Evolutionary conservation across 2,797 vertebrate genomes (phyloP).

Genomic region (Spinus pinus): DNA sequence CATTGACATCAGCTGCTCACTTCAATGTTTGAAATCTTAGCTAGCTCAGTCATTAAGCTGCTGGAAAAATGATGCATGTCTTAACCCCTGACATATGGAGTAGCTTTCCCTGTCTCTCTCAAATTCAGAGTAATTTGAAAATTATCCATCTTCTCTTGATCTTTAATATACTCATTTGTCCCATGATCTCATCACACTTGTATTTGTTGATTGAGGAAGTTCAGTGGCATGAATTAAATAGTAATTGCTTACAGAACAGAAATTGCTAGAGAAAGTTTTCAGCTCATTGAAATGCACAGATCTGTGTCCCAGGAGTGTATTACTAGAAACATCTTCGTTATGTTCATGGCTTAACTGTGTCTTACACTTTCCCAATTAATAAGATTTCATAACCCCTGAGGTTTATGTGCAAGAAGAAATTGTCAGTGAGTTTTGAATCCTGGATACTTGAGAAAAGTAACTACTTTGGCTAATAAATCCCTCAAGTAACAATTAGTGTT

Average conservation of each 20-base stretch:
- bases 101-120: conserved; percentile 48
- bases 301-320: conserved; percentile 32
- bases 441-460: conserved; percentile 16
- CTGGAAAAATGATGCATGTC: conserved; percentile 51
- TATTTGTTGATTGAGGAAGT: conserved; percentile 51
- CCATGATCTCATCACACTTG: conserved; percentile 55
- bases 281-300: conserved; percentile 34
- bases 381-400: conserved; percentile 59
- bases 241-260: conserved; percentile 9
- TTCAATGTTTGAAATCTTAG: conserved; percentile 58
- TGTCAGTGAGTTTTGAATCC: conserved; percentile 47
- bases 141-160: conserved; percentile 63
- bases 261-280: conserved; percentile 15
- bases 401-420: conserved; percentile 49
- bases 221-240: conserved; percentile 59
- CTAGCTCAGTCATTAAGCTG: conserved; percentile 46
- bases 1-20: conserved; percentile 32
- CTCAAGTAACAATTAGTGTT: conserved; percentile 68
- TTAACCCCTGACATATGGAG: conserved; percentile 57
- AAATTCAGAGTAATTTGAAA: conserved; percentile 66
- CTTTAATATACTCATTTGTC: conserved; percentile 70
- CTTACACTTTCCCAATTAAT: conserved; percentile 52
- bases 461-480: conserved; percentile 63
- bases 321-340: conserved; percentile 28
- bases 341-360: conserved; percentile 23